Conservation (phyloP, 2,888 invertebrate species). For the Amiota minor region DNA sequence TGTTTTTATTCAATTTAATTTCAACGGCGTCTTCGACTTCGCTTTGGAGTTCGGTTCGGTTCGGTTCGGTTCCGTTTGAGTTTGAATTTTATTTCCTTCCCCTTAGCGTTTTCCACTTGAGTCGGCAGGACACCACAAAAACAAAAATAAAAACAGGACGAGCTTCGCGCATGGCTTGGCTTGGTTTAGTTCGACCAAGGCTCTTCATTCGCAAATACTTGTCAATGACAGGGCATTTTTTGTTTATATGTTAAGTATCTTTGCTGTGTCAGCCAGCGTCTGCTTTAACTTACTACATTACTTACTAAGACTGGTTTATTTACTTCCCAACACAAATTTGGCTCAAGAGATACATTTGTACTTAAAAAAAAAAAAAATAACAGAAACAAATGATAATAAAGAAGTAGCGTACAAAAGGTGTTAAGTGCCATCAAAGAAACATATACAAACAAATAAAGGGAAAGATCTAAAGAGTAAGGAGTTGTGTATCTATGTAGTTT, state of each 20-base stretch:
- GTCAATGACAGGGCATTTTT: constrained; percentile 6
- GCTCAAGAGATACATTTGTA: not conserved
- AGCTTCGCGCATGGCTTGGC: too few relatives aligned
- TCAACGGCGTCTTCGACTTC: not conserved
- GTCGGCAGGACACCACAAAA: constrained; percentile 6
- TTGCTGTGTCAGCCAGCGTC: constrained; percentile 4
- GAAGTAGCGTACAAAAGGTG: constrained; percentile 43
- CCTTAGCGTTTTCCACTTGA: constrained; percentile 55
- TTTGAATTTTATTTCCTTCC: constrained; percentile 6
- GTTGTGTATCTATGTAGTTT: too few relatives aligned
- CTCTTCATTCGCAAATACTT: not conserved
- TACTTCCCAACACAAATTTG: not conserved
- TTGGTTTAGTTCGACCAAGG: too few relatives aligned
- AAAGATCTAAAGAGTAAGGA: not conserved
- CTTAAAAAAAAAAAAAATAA: not conserved
- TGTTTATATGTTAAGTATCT: not conserved
- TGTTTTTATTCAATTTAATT: constrained; percentile 28
- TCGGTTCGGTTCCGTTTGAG: not conserved
- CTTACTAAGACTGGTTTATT: constrained; percentile 10
- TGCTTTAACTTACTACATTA: not conserved
- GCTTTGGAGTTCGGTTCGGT: too few relatives aligned
- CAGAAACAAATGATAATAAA: not conserved
- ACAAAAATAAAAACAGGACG: not conserved
- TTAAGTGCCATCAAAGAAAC: constrained; percentile 49
- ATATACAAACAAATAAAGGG: constrained; percentile 1